phyloP scores from a whole-genome alignment of 2,888 invertebrate genomes.

The Drosophila greeni region DNA sequence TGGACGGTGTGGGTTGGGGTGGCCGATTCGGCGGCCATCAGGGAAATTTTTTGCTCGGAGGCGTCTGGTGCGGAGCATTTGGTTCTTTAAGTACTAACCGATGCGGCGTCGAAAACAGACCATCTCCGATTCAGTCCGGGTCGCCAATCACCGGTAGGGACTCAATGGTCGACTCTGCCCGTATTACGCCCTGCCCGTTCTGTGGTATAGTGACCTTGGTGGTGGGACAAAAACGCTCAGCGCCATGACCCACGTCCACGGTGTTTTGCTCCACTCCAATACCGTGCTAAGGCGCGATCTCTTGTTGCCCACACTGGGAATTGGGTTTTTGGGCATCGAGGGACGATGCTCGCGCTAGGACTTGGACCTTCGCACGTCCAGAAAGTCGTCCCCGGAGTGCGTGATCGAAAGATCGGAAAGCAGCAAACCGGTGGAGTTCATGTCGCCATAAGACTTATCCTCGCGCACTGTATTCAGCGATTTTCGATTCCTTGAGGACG shows the following conservation, averaged over 20 bases:
- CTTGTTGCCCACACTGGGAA: conserved; percentile 73
- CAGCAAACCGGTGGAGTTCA: conserved; percentile 87
- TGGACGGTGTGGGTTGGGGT: conserved; percentile 71
- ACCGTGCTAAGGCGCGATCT: conserved; percentile 71
- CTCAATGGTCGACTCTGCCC: conserved; percentile 86
- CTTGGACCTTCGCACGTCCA: conserved; percentile 74
- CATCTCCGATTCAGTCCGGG: conserved; percentile 45
- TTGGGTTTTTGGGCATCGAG: conserved; percentile 71
- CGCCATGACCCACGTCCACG: conserved; percentile 79
- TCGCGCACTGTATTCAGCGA: conserved; percentile 75
- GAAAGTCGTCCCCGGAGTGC: conserved; percentile 79
- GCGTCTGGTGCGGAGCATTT: conserved; percentile 70
- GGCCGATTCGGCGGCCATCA: conserved; percentile 49
- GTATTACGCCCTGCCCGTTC: conserved; percentile 82
- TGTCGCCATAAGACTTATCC: conserved; percentile 81
- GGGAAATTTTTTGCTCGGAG: conserved; percentile 49
- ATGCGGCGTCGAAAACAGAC: conserved; percentile 63
- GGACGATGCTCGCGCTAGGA: conserved; percentile 79
- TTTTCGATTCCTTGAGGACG: conserved; percentile 80
- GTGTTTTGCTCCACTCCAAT: conserved; percentile 65
- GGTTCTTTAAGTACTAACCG: conserved; percentile 62
- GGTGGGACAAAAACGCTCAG: conserved; percentile 85
- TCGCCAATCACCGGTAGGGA: conserved; percentile 79
- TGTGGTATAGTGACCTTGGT: conserved; percentile 86
- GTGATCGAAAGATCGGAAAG: conserved; percentile 78